Conservation (phyloP, 2,888 invertebrate genomes). For the Drymonia ruficornis region DNA sequence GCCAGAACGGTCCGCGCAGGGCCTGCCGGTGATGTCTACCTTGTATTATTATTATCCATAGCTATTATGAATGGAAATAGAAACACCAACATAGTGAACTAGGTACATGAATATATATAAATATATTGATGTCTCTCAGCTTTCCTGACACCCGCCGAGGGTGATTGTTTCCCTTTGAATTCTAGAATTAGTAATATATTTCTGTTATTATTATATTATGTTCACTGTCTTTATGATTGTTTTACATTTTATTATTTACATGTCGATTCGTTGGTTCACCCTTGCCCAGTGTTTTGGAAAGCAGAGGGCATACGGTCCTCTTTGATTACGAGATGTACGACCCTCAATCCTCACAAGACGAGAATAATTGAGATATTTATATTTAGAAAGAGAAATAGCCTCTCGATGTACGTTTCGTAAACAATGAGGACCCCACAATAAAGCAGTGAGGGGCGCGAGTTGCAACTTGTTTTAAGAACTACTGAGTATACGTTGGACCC, state of each 20-base stretch:
- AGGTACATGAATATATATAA: slow-evolving; percentile 71
- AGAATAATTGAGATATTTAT: slow-evolving; percentile 41
- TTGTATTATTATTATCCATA: slow-evolving; percentile 64
- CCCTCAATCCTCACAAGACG: slow-evolving; percentile 36
- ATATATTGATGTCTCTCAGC: slow-evolving; percentile 56
- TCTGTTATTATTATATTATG: slow-evolving; percentile 70
- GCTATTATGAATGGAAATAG: slow-evolving; percentile 77
- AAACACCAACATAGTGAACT: slow-evolving; percentile 82
- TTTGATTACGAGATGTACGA: slow-evolving; percentile 58
- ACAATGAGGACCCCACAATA: slow-evolving; percentile 43
- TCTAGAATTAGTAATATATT: slow-evolving; percentile 77
- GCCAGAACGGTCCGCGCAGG: slow-evolving; percentile 47
- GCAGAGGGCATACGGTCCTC: slow-evolving; percentile 45
- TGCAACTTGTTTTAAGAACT: slow-evolving; percentile 38
- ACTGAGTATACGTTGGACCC: slow-evolving; percentile 43
- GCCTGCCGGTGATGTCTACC: slow-evolving; percentile 61
- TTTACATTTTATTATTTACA: slow-evolving; percentile 53
- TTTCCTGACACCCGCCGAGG: slow-evolving; percentile 55
- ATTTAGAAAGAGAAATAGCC: slow-evolving; percentile 31
- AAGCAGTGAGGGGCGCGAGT: slow-evolving; percentile 59
- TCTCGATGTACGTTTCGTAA: slow-evolving; percentile 56
- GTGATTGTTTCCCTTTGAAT: slow-evolving; percentile 61
- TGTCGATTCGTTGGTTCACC: slow-evolving; percentile 60
- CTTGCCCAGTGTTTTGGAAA: slow-evolving; percentile 52
- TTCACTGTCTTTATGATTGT: slow-evolving; percentile 72